Conservation (phyloP, 2,888 invertebrate genomes). For the Dyspetes luteomarginatus region DNA sequence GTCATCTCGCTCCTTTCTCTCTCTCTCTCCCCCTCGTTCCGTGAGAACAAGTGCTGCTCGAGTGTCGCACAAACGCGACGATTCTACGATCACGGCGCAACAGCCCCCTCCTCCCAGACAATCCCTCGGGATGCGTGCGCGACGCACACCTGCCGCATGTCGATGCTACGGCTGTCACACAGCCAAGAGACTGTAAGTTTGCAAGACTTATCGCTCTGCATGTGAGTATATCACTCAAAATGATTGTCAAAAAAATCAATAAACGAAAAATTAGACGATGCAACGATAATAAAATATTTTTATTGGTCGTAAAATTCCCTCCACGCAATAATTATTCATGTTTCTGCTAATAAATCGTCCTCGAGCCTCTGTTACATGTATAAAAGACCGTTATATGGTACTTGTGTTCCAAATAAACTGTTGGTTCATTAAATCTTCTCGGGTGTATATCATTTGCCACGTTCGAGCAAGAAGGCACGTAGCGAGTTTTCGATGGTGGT, state of each 20-base stretch:
- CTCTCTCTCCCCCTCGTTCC: conserved; percentile 63
- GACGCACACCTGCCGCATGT: conserved; percentile 38
- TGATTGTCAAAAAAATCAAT: conserved; percentile 1
- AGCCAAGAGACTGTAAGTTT: conserved; percentile 14
- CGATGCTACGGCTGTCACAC: conserved; percentile 32
- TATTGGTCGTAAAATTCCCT: conserved; percentile 12
- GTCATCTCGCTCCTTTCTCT: conserved; percentile 54
- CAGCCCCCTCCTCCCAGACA: background rate
- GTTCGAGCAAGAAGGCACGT: background rate
- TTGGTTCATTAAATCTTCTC: conserved; percentile 39
- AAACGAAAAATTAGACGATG: background rate
- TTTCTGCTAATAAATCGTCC: conserved; percentile 18
- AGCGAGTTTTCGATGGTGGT: conserved; percentile 5
- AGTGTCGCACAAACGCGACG: conserved; percentile 76
- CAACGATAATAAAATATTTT: background rate
- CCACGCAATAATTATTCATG: background rate
- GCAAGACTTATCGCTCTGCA: background rate
- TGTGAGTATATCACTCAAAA: background rate
- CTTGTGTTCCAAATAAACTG: conserved; percentile 18
- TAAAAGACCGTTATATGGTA: background rate
- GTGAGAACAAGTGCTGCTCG: conserved; percentile 81
- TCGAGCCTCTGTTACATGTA: background rate
- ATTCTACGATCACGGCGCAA: conserved; percentile 18
- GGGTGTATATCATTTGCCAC: no score
- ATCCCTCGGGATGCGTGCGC: conserved; percentile 34